Base-by-base conservation (phyloP, 2,888 invertebrate genomes). In the Salticus scenicus region DNA sequence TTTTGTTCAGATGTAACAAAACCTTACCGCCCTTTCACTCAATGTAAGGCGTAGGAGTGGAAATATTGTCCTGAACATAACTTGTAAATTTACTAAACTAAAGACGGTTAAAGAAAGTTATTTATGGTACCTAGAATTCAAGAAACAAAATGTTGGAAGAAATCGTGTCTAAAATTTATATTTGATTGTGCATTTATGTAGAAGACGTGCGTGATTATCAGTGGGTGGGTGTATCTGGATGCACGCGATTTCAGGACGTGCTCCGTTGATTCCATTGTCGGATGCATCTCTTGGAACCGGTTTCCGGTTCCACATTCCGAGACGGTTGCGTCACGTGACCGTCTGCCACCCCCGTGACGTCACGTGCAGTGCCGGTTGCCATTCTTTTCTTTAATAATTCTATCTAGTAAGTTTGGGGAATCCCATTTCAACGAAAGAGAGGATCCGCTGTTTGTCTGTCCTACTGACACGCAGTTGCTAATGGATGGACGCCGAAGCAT, bases 281-380 rank as follows among this genome's bases (percentile, higher is more conserved):
- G 64, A 72, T 67, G 14, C 80, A 33, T 47, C 27, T 30, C 33
- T 17, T 27, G 64, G 64, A 79, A 79, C 78, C 78, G 78, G 81
- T 81, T 81, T 81, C 81, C 81, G 74, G 69, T 79, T 51, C 66
- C 80, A 67, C 81, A 81, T 81, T 81, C 74, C 81, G 74, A 80
- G 80, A 73, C 80, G 67, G 4, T 80, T 69, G 51, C 69, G 69
- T 81, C 81, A 81, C 69, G 42, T 69, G 74, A 74, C 69, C 74
- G 81, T 81, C 81, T 81, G 74, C 78, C 31, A 42, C 31, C 67
- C 31, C 66, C n/a, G 4, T 37, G 37, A 37, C 37, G 70, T 77
- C 47, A 77, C 77, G 77, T 77, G 67, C 67, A 31, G 57, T n/a
- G 30, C 57, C 64, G 64, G 69, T 71, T 47, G n/a, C 71, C 17